These are phyloP conservation scores for Parambassis ranga DNA, from an alignment of 2,797 vertebrate genomes.

Conservation along the genomic window DNA sequence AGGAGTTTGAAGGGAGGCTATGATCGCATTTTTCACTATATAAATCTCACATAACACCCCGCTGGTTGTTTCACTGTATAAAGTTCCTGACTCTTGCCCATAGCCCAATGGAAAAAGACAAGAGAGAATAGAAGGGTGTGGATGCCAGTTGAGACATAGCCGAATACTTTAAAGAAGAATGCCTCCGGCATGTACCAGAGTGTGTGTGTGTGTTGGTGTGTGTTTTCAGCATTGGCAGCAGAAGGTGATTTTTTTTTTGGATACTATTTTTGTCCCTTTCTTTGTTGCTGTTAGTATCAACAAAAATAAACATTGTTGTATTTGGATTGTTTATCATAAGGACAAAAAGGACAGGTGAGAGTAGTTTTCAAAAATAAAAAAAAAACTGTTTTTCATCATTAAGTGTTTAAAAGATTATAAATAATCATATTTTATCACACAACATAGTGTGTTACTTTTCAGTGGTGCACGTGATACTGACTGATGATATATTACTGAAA, in stretches of 20 bases:
- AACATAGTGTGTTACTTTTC: background rate
- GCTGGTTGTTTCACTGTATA: constrained; percentile 45
- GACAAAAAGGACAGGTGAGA: background rate
- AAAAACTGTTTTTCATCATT: background rate
- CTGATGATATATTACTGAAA: background rate
- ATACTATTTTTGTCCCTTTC: constrained; percentile 40
- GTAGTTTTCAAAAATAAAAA: background rate
- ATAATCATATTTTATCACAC: no score
- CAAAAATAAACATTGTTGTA: constrained; percentile 28
- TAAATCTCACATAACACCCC: constrained; percentile 53
- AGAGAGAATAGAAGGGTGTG: constrained; percentile 53
- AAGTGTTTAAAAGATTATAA: background rate
- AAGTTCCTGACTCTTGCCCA: constrained; percentile 55
- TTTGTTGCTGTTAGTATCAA: constrained; percentile 13
- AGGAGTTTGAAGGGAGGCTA: constrained; percentile 27
- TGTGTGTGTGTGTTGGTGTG: constrained; percentile 11
- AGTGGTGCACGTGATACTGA: background rate
- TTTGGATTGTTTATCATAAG: constrained; percentile 2
- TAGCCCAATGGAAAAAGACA: constrained; percentile 59
- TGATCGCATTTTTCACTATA: constrained; percentile 54
- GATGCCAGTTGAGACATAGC: constrained; percentile 58
- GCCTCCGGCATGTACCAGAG: constrained; percentile 55
- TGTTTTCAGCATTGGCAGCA: constrained; percentile 13
- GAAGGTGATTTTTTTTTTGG: constrained; percentile 50
- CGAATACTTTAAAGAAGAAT: constrained; percentile 59